A percentile compares a stretch with the other conserved stretches of the same genome.
phyloP scores from a whole-genome alignment of 2,113 vertebrate species.

The Lonchura striata region DNA sequence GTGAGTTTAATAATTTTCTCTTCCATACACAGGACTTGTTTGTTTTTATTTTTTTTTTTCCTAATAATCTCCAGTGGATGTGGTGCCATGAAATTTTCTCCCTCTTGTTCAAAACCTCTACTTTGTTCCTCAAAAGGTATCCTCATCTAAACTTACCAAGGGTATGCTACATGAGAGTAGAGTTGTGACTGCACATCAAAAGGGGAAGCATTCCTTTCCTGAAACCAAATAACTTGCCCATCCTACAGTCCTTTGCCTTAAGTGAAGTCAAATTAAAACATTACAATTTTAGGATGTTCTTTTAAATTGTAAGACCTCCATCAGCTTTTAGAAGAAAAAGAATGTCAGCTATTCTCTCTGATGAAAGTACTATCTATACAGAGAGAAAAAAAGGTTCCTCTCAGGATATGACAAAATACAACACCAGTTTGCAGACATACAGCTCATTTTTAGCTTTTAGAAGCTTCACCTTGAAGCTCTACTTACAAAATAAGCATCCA shows the following conservation, averaged over 20 bases:
- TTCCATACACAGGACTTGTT: background rate
- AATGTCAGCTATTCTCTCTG: rapidly evolving
- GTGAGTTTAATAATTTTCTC: background rate
- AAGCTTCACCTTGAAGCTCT: background rate
- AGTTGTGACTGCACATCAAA: background rate
- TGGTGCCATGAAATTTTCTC: background rate
- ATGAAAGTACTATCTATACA: background rate
- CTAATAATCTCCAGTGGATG: background rate
- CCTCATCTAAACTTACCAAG: background rate
- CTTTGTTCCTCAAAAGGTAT: background rate
- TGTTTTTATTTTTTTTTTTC: rapidly evolving
- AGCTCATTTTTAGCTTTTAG: background rate
- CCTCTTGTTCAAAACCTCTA: background rate
- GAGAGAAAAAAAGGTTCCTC: background rate
- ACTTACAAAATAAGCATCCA: background rate
- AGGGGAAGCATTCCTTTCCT: background rate
- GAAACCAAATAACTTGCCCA: background rate
- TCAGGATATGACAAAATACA: background rate
- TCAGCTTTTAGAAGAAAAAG: background rate
- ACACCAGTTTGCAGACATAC: background rate
- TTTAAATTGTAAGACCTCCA: background rate
- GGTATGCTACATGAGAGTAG: background rate
- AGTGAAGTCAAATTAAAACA: background rate
- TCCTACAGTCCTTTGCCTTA: background rate
- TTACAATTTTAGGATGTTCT: background rate